These are phyloP conservation scores for Amiota minor DNA, from an alignment of 2,888 invertebrate species.

Conservation along the genomic window DNA sequence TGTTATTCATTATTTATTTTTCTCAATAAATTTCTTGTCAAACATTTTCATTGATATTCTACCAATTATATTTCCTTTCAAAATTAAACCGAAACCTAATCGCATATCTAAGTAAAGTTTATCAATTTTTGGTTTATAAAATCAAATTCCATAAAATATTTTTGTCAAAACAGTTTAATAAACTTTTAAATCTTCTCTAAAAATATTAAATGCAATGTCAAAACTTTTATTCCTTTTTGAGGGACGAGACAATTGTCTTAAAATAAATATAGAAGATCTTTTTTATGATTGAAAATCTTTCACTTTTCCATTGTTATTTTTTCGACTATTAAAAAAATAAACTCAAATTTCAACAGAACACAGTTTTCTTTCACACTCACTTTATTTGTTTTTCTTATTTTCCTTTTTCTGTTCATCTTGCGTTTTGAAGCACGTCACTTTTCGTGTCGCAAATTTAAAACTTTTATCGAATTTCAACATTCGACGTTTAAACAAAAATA, in stretches of 20 bases:
- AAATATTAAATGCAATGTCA: neutral
- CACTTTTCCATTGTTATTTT: neutral
- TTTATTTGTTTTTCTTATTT: neutral
- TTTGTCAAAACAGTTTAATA: neutral
- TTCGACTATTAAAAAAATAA: neutral
- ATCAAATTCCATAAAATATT: no score
- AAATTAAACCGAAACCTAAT: no score
- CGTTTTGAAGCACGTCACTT: slow-evolving; percentile 56
- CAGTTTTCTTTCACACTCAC: slow-evolving; percentile 1
- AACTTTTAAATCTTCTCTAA: neutral
- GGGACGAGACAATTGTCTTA: neutral
- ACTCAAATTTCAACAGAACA: slow-evolving; percentile 24
- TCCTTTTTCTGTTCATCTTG: slow-evolving; percentile 3
- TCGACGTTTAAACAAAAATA: neutral
- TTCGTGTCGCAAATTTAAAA: slow-evolving; percentile 62
- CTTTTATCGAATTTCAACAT: slow-evolving; percentile 52
- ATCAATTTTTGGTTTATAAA: no score
- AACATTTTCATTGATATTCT: no score
- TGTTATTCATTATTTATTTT: no score
- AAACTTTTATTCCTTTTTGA: neutral
- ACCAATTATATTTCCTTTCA: no score
- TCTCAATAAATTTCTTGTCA: no score
- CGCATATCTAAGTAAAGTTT: no score
- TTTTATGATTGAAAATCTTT: neutral
- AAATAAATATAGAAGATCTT: neutral